A percentile compares a stretch with the other conserved stretches of the same genome.
These are phyloP conservation scores for Mugil cephalus DNA, from an alignment of 2,113 vertebrate genomes.

Conservation along the genomic window DNA sequence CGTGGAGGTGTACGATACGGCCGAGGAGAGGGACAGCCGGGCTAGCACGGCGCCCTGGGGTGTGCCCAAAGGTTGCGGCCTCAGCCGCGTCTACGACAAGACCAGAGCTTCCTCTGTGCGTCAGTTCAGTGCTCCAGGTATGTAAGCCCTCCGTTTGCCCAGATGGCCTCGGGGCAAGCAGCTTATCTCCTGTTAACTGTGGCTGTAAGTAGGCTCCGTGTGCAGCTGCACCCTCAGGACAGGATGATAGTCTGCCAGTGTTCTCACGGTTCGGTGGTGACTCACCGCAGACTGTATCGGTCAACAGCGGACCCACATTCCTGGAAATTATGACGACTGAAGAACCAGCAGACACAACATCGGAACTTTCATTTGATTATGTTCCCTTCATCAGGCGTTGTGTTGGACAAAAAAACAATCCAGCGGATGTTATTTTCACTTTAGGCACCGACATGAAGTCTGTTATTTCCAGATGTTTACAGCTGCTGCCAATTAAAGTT, in stretches of 20 bases:
- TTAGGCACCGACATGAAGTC: too few relatives aligned
- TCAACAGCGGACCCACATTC: conserved; percentile 35
- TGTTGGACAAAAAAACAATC: not conserved
- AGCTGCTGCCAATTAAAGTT: conserved; percentile 15
- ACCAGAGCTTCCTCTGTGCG: conserved; percentile 86
- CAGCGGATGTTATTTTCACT: not conserved
- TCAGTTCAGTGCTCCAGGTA: conserved; percentile 93
- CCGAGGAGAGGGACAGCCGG: conserved; percentile 83
- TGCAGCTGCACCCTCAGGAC: conserved; percentile 37
- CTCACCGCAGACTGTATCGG: conserved; percentile 25
- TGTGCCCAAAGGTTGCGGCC: conserved; percentile 89
- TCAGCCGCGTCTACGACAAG: conserved; percentile 87
- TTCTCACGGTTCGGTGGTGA: too few relatives aligned
- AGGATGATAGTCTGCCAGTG: conserved; percentile 42
- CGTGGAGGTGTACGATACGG: conserved; percentile 91
- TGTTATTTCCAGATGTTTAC: not conserved
- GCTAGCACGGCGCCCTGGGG: conserved; percentile 81
- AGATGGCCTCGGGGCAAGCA: conserved; percentile 39
- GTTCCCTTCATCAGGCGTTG: not conserved
- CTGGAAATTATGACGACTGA: conserved; percentile 30
- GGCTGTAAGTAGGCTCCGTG: conserved; percentile 47
- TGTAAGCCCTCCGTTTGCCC: conserved; percentile 26
- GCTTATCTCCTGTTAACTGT: conserved; percentile 61
- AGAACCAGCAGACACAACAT: conserved; percentile 25
- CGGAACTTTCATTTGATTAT: conserved; percentile 11